These are phyloP conservation scores for Falco naumanni DNA, from an alignment of 2,797 vertebrate genomes.

Conservation along the genomic window DNA sequence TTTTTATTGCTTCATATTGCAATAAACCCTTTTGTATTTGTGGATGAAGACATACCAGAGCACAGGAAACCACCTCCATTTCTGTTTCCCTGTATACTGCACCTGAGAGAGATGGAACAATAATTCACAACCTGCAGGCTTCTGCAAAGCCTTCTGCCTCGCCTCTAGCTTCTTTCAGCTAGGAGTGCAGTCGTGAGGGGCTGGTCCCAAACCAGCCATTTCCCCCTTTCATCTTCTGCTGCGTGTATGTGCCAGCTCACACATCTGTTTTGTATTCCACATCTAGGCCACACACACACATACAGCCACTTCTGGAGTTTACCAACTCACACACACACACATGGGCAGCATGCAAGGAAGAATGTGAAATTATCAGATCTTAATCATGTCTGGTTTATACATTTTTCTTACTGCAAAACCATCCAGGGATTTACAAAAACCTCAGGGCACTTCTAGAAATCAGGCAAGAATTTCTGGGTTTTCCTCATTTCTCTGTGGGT, in stretches of 20 bases:
- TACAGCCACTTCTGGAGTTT: not conserved
- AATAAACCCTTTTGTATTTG: not conserved
- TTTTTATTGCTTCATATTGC: not conserved
- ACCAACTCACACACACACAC: not conserved
- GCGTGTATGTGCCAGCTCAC: not conserved
- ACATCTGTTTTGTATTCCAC: not conserved
- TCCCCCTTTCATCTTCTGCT: not conserved
- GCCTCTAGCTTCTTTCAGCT: not conserved
- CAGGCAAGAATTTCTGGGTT: not conserved
- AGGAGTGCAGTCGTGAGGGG: not conserved
- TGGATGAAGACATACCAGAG: not conserved
- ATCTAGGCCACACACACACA: not conserved
- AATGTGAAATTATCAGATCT: not conserved
- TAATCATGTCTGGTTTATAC: not conserved
- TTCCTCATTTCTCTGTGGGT: not conserved
- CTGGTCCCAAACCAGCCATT: not conserved
- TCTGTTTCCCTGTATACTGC: not conserved
- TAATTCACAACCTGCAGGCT: not conserved
- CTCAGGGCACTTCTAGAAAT: not conserved
- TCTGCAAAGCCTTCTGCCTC: not conserved
- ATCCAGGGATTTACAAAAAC: not conserved
- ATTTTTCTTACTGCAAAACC: not conserved
- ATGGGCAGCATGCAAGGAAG: rapidly evolving
- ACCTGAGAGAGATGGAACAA: not conserved
- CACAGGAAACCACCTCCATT: not conserved